Conservation (phyloP, 2,888 invertebrate species). For the Periphyllus acericola region DNA sequence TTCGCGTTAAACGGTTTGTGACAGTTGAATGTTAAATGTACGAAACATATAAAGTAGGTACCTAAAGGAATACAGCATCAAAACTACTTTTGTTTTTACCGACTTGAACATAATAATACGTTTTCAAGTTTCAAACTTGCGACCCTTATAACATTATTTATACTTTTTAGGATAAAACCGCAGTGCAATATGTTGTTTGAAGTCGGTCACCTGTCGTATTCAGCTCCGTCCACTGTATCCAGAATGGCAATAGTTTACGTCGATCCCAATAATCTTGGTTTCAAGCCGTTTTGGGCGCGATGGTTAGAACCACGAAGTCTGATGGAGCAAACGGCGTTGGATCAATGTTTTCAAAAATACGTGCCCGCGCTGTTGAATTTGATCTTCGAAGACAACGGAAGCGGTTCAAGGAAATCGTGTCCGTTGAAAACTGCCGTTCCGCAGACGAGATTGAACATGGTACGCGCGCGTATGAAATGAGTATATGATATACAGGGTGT, state of each 20-base stretch:
- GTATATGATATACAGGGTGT: neutral
- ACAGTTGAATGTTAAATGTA: no score
- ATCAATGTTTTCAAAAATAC: conserved; percentile 56
- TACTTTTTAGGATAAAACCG: conserved; percentile 72
- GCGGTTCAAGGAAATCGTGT: neutral
- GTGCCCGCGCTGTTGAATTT: conserved; percentile 34
- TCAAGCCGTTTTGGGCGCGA: conserved; percentile 85
- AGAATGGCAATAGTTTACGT: conserved; percentile 94
- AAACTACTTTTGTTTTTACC: no score
- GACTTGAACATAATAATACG: no score
- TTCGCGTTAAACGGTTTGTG: no score
- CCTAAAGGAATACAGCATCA: no score
- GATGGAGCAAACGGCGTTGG: conserved; percentile 52
- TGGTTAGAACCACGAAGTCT: conserved; percentile 73
- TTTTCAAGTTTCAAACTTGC: no score
- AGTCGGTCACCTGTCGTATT: conserved; percentile 86
- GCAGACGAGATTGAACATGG: conserved; percentile 47
- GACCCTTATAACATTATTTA: no score
- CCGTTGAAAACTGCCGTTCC: conserved; percentile 9
- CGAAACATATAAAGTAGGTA: no score
- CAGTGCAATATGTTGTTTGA: conserved; percentile 88
- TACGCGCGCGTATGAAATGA: neutral
- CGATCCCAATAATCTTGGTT: conserved; percentile 90
- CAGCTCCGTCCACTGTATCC: conserved; percentile 92
- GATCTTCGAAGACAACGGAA: conserved; percentile 13